phyloP scores from a whole-genome alignment of 2,888 invertebrate species.

The Cancer borealis region DNA sequence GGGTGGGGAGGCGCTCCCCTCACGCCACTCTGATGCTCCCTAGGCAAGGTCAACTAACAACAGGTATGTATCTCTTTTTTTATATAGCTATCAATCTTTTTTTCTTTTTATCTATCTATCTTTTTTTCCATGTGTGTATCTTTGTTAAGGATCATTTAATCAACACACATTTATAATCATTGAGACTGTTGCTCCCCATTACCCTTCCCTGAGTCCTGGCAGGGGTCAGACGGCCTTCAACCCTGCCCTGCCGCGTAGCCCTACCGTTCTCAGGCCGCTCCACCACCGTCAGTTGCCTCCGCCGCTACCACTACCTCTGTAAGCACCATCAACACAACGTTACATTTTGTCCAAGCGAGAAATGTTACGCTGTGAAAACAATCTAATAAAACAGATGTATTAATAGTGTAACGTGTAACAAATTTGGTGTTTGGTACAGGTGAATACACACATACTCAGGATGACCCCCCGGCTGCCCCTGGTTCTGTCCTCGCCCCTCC shows the following conservation, averaged over 20 bases:
- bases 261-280: background rate
- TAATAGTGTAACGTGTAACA: background rate
- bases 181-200: background rate
- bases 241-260: background rate
- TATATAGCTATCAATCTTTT: background rate
- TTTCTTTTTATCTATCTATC: background rate
- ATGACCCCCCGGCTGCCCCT: background rate
- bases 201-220: background rate
- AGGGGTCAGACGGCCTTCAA: background rate
- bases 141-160: background rate
- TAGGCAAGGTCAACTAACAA: background rate
- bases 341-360: background rate
- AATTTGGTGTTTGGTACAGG: background rate
- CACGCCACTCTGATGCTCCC: background rate
- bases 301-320: slow-evolving; percentile 29
- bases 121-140: background rate
- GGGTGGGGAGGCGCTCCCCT: background rate
- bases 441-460: background rate
- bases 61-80: background rate
- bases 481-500: background rate
- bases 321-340: background rate
- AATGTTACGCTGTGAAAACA: background rate
- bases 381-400: background rate
- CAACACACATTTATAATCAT: background rate
- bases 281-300: background rate